Base-by-base conservation (phyloP, 2,797 vertebrate species). In the Spondyliosoma cantharus region DNA sequence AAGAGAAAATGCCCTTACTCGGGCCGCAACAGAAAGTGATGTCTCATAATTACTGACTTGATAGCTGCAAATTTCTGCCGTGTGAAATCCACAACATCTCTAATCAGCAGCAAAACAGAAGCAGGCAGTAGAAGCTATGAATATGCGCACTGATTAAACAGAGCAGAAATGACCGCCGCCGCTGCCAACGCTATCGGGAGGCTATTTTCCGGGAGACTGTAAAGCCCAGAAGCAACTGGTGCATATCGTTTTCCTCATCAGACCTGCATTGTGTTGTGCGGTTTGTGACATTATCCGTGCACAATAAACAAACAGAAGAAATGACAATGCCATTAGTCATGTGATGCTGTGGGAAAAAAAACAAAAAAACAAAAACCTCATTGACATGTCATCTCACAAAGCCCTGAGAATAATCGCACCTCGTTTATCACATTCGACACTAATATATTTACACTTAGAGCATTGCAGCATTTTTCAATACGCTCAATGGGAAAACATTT, bases 101-200 rank as follows among this genome's bases (percentile, higher is more conserved):
- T 64, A 71, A 78, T 82, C 48, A 76, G 71, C 53, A 19, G 64
- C 43, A 25, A 58, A 81, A 74, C 67, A 71, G 53, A 74, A 58
- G 48, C 61, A 45, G 61, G 73, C 57, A 72, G 57, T 54, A 53
- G 27, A 53, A 48, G 46, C 66, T 50, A 66, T 81, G 71, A 78
- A 80, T 78, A 68, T 58, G 71, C 79, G 45, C 22, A 19, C 17
- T 65, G 73, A 84, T 78, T 76, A 65, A 58, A 76, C 32, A 46
- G 73, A 54, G 22, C 24, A 25, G 64, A 76, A 83, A 82, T 82
- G 66, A 56, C 58, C 74, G 64, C 6, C 48, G 54, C 19, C 19
- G 71, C 67, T 73, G 76, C 60, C 71, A 76, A 46, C 53, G 12
- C 50, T 22, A 57, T 66, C 54, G 68, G 52, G 37, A 52, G 45